Evolutionary conservation across 2,888 invertebrate genomes (phyloP), one percentile per base, ranked within the genome.

Genomic region (Zele albiditarsus): DNA sequence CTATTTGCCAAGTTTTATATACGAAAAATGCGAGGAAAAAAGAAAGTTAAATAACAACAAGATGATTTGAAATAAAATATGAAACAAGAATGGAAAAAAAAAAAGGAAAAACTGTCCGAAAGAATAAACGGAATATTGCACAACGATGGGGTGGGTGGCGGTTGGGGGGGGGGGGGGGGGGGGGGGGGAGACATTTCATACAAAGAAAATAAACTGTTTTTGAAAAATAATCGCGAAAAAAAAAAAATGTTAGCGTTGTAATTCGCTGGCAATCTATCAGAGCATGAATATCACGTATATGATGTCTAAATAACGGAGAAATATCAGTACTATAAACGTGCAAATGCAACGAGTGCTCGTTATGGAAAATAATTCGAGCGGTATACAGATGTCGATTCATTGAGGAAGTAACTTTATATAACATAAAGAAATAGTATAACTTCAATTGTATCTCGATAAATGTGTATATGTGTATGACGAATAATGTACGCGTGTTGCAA

Each of bases 251-350:
- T 49, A 27, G 10, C 33, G 74, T 28, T 80, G 79, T 80, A 82
- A 84, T 83, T 46, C 16, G 16, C 3, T 46, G n/a, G 81, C 83
- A 84, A 82, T 82, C 83, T 82, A 84, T 83, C 82, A 84, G 81
- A 84, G 84, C 85, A 84, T 85, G 83, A 86, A 85, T 84, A 82
- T 82, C 80, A 78, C 75, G 74, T 69, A 42, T 66, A 12, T 38
- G 38, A 2, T 38, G 38, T 38, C 0, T 12, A 42, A 62, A 49
- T 74, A 69, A 74, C 74, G 69, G 74, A 33, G 31, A 27, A 60
- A 73, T 67, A 70, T 71, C 69, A 75, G 3, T 16, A 46, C n/a
- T 46, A 46, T n/a, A 46, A 46, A n/a, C 6, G 46, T 60, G 75
- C 73, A 78, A 77, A 75, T 76, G 77, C 72, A 68, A 73, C 38